phyloP scores from a whole-genome alignment of 2,888 invertebrate species.

The Anthophora plumipes region DNA sequence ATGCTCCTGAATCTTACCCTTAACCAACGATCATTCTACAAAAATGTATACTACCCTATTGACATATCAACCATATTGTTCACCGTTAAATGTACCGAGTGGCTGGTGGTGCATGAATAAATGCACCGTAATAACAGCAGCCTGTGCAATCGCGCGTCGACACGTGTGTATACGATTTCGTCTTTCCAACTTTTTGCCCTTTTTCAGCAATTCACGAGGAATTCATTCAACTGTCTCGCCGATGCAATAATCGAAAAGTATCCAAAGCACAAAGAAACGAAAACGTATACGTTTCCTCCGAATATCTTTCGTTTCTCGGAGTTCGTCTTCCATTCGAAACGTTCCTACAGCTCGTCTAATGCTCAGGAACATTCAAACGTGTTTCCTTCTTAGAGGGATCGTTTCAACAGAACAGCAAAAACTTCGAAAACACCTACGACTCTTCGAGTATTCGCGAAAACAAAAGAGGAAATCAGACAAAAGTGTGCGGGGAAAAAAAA shows the following conservation, averaged over 20 bases:
- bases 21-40: constrained; percentile 45
- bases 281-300: not conserved
- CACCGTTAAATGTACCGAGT: constrained; percentile 52
- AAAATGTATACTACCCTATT: constrained; percentile 31
- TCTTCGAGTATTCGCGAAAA: not conserved
- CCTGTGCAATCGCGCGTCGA: not conserved
- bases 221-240: too few relatives aligned
- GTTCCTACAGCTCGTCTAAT: not conserved
- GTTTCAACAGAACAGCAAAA: not conserved
- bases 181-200: not conserved
- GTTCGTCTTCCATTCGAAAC: constrained; percentile 3
- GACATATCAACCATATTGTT: constrained; percentile 42
- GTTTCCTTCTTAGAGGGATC: not conserved
- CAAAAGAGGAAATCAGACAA: not conserved
- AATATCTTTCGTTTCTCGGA: not conserved
- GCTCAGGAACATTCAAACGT: not conserved
- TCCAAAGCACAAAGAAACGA: not conserved
- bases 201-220: not conserved
- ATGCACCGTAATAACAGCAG: not conserved
- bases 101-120: constrained; percentile 22
- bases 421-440: not conserved
- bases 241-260: too few relatives aligned
- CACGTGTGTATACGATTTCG: not conserved
- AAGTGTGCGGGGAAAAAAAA: constrained; percentile 6
- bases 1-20: constrained; percentile 10